Evolutionary conservation across 2,113 vertebrate genomes (phyloP).

Genomic region (Larimichthys polyactis): DNA sequence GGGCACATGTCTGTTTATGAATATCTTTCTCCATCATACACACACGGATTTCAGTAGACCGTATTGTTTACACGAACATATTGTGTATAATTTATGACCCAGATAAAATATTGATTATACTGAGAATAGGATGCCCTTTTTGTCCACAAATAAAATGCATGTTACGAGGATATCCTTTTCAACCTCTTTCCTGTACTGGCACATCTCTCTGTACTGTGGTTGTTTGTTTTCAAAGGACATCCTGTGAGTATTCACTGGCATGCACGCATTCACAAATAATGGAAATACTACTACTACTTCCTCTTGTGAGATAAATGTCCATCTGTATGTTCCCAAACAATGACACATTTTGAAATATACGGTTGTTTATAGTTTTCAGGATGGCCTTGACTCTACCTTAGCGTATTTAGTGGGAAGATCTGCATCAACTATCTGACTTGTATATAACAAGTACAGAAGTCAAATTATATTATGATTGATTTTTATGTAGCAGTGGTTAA

Average conservation of each 20-base stretch:
- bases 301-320: constrained; percentile 12
- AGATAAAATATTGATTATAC: constrained; percentile 23
- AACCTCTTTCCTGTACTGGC: constrained; percentile 57
- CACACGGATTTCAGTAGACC: not conserved
- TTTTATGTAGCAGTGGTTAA: not conserved
- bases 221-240: constrained; percentile 69
- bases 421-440: not conserved
- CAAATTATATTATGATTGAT: not conserved
- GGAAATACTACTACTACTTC: constrained; percentile 39
- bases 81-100: constrained; percentile 20
- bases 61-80: not conserved
- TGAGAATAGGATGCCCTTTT: constrained; percentile 23
- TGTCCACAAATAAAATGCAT: constrained; percentile 23
- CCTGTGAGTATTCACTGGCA: constrained; percentile 55
- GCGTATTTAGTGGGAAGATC: not conserved
- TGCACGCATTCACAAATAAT: constrained; percentile 37
- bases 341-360: constrained; percentile 14
- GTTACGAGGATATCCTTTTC: constrained; percentile 56
- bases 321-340: constrained; percentile 26
- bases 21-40: not conserved
- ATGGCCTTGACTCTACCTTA: not conserved
- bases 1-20: not conserved
- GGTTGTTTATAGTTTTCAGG: constrained; percentile 1
- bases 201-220: constrained; percentile 30
- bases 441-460: not conserved